Evolutionary conservation across 2,888 invertebrate genomes (phyloP).

Genomic region (Cylloceria caligata): DNA sequence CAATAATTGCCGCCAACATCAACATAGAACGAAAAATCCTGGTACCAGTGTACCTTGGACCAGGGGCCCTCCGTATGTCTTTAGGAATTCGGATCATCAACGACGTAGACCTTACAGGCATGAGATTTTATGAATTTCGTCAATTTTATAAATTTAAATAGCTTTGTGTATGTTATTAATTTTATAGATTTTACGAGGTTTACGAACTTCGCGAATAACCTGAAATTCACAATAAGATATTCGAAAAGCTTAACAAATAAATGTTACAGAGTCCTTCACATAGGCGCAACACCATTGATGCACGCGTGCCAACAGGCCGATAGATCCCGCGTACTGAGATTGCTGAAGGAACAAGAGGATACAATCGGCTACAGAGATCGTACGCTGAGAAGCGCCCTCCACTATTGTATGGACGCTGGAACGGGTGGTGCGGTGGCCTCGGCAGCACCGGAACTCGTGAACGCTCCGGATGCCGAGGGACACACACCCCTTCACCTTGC

Average conservation of each 20-base stretch:
- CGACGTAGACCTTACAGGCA: constrained; percentile 81
- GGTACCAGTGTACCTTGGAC: constrained; percentile 60
- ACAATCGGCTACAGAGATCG: constrained; percentile 91
- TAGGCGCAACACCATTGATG: constrained; percentile 94
- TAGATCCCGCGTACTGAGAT: constrained; percentile 90
- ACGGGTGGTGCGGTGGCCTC: constrained; percentile 90
- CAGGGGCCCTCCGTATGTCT: constrained; percentile 48
- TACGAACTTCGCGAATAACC: neutral
- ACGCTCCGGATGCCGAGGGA: constrained; percentile 96
- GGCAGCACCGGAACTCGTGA: constrained; percentile 94
- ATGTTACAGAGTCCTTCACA: constrained; percentile 80
- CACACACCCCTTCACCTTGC: constrained; percentile 98
- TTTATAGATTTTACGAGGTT: neutral
- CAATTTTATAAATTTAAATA: neutral
- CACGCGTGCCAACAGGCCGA: constrained; percentile 96
- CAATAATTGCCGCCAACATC: constrained; percentile 71
- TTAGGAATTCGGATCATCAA: constrained; percentile 72
- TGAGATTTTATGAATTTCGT: constrained; percentile 19
- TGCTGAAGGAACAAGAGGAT: constrained; percentile 89
- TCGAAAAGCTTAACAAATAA: neutral
- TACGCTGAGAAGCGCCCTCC: constrained; percentile 94
- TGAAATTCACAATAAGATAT: neutral
- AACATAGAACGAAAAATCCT: constrained; percentile 48
- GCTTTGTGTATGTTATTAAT: neutral
- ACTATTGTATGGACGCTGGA: constrained; percentile 93